Evolutionary conservation across 2,888 invertebrate species (phyloP).

Genomic region (Gortyna flavago): DNA sequence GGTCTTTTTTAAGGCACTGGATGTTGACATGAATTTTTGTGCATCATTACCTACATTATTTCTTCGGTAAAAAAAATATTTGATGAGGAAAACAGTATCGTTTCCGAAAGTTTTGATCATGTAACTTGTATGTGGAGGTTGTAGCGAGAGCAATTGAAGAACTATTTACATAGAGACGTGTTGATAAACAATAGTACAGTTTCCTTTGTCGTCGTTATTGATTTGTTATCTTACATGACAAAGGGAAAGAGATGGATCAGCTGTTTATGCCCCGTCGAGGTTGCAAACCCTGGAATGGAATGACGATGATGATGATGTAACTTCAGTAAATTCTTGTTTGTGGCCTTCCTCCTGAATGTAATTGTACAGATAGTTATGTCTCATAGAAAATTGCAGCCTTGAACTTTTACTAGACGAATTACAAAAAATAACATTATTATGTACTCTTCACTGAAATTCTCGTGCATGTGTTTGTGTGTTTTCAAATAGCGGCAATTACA

Average conservation of each 20-base stretch:
- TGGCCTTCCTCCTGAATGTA: background rate
- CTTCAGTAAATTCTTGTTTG: background rate
- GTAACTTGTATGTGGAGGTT: slow-evolving; percentile 3
- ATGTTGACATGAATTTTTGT: background rate
- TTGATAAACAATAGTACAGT: slow-evolving; percentile 3
- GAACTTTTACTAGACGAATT: background rate
- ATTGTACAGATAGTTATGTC: background rate
- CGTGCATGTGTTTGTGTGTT: slow-evolving; percentile 25
- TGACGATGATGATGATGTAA: too few relatives aligned
- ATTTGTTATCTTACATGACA: slow-evolving; percentile 25
- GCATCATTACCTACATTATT: background rate
- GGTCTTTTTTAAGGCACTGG: background rate
- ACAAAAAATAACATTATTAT: background rate
- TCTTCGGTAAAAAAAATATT: background rate
- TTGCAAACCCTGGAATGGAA: background rate
- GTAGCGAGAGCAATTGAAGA: background rate
- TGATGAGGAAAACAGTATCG: background rate
- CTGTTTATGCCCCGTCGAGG: background rate
- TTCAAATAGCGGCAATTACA: slow-evolving; percentile 26
- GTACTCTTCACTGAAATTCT: slow-evolving; percentile 13
- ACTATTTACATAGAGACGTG: background rate
- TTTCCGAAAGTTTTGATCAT: slow-evolving; percentile 16
- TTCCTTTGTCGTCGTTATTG: slow-evolving; percentile 9
- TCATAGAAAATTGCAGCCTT: background rate
- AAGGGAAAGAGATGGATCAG: slow-evolving; percentile 3